Evolutionary conservation across 1,140 invertebrate genomes (phyloP).

Genomic region (Dolichoris vasculosae): DNA sequence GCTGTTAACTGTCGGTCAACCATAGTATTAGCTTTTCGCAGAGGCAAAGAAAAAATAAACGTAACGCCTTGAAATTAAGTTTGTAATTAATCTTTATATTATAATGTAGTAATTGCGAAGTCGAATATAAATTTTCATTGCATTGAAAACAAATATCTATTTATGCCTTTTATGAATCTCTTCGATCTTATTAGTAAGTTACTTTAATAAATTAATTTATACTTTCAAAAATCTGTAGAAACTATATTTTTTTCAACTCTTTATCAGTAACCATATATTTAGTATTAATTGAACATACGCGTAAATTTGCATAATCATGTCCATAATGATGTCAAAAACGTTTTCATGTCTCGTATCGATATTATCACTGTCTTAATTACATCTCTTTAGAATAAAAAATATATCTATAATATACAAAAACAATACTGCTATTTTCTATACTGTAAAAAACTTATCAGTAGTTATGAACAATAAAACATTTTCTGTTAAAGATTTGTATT

Average conservation of each 20-base stretch:
- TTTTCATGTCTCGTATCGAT: background rate
- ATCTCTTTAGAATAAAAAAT: background rate
- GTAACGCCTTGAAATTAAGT: background rate
- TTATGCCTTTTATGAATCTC: too few relatives aligned
- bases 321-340: background rate
- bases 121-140: too few relatives aligned
- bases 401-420: too few relatives aligned
- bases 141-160: too few relatives aligned
- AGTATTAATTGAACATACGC: background rate
- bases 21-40: slow-evolving; percentile 1
- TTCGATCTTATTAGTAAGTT: too few relatives aligned
- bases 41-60: background rate
- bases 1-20: slow-evolving; percentile 2
- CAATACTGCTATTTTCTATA: background rate
- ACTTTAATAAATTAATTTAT: background rate
- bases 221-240: background rate
- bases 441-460: background rate
- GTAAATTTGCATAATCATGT: background rate
- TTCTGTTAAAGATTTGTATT: background rate
- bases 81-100: background rate
- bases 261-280: background rate
- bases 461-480: background rate
- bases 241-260: background rate
- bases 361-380: background rate
- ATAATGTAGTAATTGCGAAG: background rate